phyloP scores from a whole-genome alignment of 1,140 invertebrate genomes.

The Nomia melanderi region DNA sequence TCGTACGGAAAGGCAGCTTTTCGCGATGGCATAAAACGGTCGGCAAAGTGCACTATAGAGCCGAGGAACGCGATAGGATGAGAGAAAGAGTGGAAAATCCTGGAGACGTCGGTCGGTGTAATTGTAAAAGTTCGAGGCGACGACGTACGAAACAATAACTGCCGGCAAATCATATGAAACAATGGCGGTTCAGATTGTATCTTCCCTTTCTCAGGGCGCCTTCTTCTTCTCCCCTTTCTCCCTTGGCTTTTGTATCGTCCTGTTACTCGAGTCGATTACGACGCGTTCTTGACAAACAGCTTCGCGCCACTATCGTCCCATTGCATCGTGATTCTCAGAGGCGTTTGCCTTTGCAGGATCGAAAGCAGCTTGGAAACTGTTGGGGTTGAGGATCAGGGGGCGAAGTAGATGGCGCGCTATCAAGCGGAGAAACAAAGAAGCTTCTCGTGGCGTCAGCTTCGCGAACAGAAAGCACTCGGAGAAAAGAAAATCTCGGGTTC shows the following conservation, averaged over 20 bases:
- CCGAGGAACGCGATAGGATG: too few relatives aligned
- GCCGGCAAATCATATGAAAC: conserved; percentile 58
- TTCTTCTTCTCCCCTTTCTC: background rate
- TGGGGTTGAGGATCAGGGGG: background rate
- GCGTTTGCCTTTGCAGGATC: conserved; percentile 33
- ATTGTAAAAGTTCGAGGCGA: conserved; percentile 59
- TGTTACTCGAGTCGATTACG: conserved; percentile 18
- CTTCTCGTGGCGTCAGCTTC: conserved; percentile 4
- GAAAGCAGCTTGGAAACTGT: background rate
- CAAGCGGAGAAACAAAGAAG: conserved; percentile 55
- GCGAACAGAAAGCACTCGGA: conserved; percentile 26
- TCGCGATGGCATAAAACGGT: conserved; percentile 20
- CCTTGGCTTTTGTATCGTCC: background rate
- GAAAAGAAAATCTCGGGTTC: conserved; percentile 20
- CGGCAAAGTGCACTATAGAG: background rate
- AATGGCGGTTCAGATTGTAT: conserved; percentile 55
- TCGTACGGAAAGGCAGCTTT: background rate
- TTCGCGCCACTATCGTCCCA: conserved; percentile 29
- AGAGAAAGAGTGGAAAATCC: conserved; percentile 20
- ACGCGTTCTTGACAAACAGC: conserved; percentile 44
- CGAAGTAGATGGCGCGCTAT: conserved; percentile 40
- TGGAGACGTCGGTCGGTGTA: conserved; percentile 33
- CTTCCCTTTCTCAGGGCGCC: conserved; percentile 13
- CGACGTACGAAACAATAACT: conserved; percentile 61
- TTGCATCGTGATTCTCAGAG: conserved; percentile 49